phyloP scores from a whole-genome alignment of 2,888 invertebrate genomes.

The Pogonocherus hispidulus region DNA sequence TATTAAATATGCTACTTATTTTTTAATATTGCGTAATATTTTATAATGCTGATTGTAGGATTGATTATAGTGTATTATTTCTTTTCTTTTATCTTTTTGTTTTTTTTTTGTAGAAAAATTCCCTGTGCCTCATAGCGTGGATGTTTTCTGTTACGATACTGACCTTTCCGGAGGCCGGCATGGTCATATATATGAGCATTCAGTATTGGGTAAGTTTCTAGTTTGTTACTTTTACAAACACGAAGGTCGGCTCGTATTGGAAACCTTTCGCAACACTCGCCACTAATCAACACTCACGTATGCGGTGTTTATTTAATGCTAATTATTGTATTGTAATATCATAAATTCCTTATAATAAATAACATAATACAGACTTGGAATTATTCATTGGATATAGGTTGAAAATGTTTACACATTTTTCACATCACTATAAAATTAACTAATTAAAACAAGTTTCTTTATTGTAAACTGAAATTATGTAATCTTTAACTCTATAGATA shows the following conservation, averaged over 20 bases:
- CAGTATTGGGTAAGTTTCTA: conserved; percentile 70
- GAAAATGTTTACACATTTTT: no score
- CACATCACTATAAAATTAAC: no score
- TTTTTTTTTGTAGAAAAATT: conserved; percentile 68
- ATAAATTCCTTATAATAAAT: neutral
- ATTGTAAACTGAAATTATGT: no score
- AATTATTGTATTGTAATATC: conserved; percentile 3
- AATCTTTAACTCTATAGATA: no score
- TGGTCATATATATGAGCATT: conserved; percentile 72
- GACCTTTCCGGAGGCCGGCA: conserved; percentile 71
- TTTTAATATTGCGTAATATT: no score
- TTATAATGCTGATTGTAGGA: no score
- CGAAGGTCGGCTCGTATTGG: neutral
- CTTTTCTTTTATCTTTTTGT: neutral
- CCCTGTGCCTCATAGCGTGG: conserved; percentile 70
- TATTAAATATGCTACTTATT: no score
- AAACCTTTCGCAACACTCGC: neutral
- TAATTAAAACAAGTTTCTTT: no score
- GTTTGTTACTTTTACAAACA: conserved; percentile 10
- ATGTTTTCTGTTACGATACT: conserved; percentile 70
- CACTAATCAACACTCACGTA: neutral
- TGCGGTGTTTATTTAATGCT: neutral
- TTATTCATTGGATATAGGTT: no score
- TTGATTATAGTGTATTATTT: no score
- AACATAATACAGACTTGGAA: no score